Evolutionary conservation across 2,113 vertebrate genomes (phyloP).

Genomic region (Perca flavescens): DNA sequence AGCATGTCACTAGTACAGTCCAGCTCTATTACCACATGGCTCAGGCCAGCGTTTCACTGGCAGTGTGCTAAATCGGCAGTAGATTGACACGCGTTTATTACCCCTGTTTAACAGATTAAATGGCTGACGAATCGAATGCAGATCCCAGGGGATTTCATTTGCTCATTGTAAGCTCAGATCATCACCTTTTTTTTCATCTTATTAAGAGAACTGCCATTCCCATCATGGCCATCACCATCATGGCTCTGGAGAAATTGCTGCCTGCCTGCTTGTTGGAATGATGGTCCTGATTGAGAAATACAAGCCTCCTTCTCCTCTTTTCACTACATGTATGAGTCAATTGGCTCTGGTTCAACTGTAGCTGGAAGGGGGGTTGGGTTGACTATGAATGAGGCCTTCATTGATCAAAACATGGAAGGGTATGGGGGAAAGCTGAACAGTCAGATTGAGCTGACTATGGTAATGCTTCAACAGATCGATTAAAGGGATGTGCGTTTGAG

Average conservation of each 20-base stretch:
- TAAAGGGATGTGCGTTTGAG: conserved; percentile 69
- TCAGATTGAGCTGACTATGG: conserved; percentile 66
- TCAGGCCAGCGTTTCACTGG: conserved; percentile 30
- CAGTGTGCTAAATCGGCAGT: conserved; percentile 44
- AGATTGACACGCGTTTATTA: conserved; percentile 64
- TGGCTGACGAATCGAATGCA: conserved; percentile 52
- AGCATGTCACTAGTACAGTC: background rate
- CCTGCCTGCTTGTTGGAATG: conserved; percentile 16
- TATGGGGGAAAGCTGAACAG: conserved; percentile 18
- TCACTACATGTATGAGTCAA: conserved; percentile 41
- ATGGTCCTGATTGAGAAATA: conserved; percentile 47
- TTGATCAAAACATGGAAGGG: conserved; percentile 64
- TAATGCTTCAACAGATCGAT: conserved; percentile 77
- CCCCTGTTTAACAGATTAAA: conserved; percentile 69
- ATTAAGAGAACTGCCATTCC: conserved; percentile 56
- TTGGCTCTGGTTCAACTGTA: conserved; percentile 58
- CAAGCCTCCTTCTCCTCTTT: conserved; percentile 13
- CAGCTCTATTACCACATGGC: conserved; percentile 35
- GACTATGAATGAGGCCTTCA: conserved; percentile 56
- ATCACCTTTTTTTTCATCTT: conserved; percentile 52
- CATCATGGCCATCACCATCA: conserved; percentile 40
- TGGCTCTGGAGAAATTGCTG: conserved; percentile 20
- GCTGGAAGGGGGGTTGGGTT: conserved; percentile 14
- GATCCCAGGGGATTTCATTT: conserved; percentile 55
- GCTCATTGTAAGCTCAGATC: conserved; percentile 56